Evolutionary conservation across 2,113 vertebrate species (phyloP).

Genomic region (Petrocephalus microphthalmus): DNA sequence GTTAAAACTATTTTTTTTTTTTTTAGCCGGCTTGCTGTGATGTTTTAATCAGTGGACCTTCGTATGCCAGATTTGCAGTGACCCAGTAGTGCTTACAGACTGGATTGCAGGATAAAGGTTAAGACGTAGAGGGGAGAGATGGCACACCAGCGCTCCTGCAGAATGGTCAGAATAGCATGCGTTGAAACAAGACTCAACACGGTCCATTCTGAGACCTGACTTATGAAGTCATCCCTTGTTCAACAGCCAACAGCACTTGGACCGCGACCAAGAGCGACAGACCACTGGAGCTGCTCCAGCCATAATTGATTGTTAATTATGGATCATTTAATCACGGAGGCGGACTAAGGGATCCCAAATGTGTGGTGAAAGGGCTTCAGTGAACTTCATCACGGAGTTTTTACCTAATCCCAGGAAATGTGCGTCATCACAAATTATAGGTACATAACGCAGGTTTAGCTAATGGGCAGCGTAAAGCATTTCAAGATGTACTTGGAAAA

Average conservation of each 20-base stretch:
- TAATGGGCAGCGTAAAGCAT: background rate
- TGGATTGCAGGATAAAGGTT: background rate
- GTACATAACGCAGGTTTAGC: background rate
- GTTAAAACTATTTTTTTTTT: background rate
- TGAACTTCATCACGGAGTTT: background rate
- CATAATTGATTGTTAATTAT: slow-evolving; percentile 10
- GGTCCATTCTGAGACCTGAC: slow-evolving; percentile 1
- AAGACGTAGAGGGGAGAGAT: no score
- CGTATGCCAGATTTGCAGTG: background rate
- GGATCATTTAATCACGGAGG: slow-evolving; percentile 13
- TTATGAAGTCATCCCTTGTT: background rate
- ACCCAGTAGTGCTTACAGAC: background rate
- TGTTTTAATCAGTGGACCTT: background rate
- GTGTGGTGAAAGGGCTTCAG: background rate
- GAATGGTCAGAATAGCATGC: background rate
- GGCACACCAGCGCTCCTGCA: background rate
- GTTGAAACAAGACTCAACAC: background rate
- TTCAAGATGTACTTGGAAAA: background rate
- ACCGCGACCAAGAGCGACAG: slow-evolving; percentile 2
- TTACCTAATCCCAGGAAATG: background rate
- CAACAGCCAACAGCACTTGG: background rate
- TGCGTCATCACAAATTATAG: background rate
- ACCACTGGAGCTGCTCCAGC: background rate
- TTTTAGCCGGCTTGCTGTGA: background rate
- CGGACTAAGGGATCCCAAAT: background rate